Base-by-base conservation (phyloP, 30 jellyfish, hydroid and myxozoan species). In the Aurelia coerulea region DNA sequence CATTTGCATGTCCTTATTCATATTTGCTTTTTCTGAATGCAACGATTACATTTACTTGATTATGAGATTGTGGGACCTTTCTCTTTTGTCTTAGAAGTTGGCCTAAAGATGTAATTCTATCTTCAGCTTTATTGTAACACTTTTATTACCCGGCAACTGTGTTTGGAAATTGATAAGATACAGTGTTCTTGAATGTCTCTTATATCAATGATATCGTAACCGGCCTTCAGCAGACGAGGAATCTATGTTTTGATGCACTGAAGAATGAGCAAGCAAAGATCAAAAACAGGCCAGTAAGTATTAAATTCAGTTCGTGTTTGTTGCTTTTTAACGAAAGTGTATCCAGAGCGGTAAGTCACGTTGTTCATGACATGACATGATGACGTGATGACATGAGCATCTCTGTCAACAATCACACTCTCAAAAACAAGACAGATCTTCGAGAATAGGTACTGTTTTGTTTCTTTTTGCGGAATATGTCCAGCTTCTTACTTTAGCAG, bases 201-300 rank as follows among this genome's bases (percentile, higher is more conserved):
- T 1, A 2, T 46, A 4, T 70, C 80, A 70, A 9, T 46, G 56
- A 46, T 9, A 70, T 70, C 39, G 66, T 31, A 66, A 19, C 77
- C 23, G n/a, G 50, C 10, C 10, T 9, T 19, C 77, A 46, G 56
- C 56, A 46, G 12, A 9, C 53, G 70, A 13, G 9, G 6, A 14
- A 5, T 10, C 11, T 4, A 5, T 32, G 8, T 19, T 54, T 53
- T 46, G 56, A 15, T 1, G 56, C 12, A 9, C 54, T 9, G 18
- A 10, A 33, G 10, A 13, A 75, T 75, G 86, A 75, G 86, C 86
- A 75, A 75, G 51, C 60, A 10, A 15, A 75, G 60, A 54, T 15
- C 74, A 1, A 75, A 75, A 54, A 42, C 41, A 11, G 83, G 68
- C 17, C 83, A 73, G 83, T 73, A 17, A 73, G 83, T 73, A 12